Evolutionary conservation across 2,888 invertebrate species (phyloP), one percentile per base, ranked within the genome.

Genomic region (Gisinianus flammeolus): DNA sequence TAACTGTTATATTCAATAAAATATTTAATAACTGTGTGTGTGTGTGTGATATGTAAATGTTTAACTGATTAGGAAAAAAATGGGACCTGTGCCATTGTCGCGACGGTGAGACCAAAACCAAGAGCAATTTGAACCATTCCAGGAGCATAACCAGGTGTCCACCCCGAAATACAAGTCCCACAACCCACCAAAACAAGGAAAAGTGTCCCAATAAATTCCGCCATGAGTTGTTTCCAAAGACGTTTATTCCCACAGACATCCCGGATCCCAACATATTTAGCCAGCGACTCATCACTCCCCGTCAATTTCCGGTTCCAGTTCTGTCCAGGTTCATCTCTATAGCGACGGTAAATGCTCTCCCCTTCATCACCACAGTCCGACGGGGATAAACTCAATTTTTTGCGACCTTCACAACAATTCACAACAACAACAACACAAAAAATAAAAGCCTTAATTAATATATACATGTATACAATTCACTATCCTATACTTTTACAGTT

Each of bases 151-250:
- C 79, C 70, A 85, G 79, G 22, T 89, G 88, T 70, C 86, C 87
- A 83, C 88, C 80, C 88, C 1, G 87, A 86, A 85, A 90, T 89
- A 86, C 92, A 92, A 79, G 94, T 92, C 0, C 94, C 95, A 85
- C 96, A 94, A 35, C 96, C 97, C 81, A 97, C 90, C 80, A 94
- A 89, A 5, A 95, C 94, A 85, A 97, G 90, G 79, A 97, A 89
- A 85, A 94, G 91, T 5, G 96, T 97, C 73, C 97, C 97, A 70
- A 96, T 85, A 84, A 96, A 91, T 88, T 97, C 97, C 0, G 95
- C 96, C 62, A 93, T 87, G 85, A 96, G 88, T 87, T 93, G 93
- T 85, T 93, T 90, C 93, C 94, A 94, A 86, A 96, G 91, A 86
- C 91, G 89, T 86, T 91, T 91, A 88, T 93, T 91, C 85, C 93